Evolutionary conservation across 2,113 vertebrate genomes (phyloP), one percentile per base, ranked within the genome.

Genomic region (Macrotis lagotis): DNA sequence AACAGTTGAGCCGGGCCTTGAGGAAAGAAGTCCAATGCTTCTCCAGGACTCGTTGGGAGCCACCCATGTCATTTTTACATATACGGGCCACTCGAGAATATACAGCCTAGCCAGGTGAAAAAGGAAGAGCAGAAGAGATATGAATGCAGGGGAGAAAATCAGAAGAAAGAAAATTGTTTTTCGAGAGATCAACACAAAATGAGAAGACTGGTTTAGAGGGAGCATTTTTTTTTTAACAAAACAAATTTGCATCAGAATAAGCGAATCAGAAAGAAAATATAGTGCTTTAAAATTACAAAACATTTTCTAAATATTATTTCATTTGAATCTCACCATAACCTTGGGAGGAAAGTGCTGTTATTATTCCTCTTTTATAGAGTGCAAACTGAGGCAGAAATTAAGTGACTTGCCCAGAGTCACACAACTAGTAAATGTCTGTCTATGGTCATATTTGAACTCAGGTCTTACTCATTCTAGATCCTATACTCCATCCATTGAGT

Each of bases 21-120:
- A 99, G 98, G 91, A 99, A 99, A 0, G 99, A 99, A 0, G 99
- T 99, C 99, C 99, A 99, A 93, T 99, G 99, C 98, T 99, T 99
- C 97, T 99, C 99, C 94, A 99, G 98, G 92, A 99, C 99, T 59
- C 99, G 98, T 95, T 99, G 99, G n/a, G 99, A 99, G 37, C 99
- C 99, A 0, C 99, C 99, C 94, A 99, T 98, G 95, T 99, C 99
- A 8, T 99, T 99, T 98, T 99, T 99, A 97, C 99, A 99, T 97
- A 99, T 99, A 90, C 99, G 99, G 91, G 99, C 99, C 96, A 99
- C 99, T 0, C 99, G 99, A 92, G 99, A 99, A 98, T 99, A 99
- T 16, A 99, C 99, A 47, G 99, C 99, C 99, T 99, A 97, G 0
- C 48, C 89, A 50, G 25, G 89, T 55, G 24, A 95, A 50, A 59